Evolutionary conservation across 2,797 vertebrate species (phyloP), one percentile per base, ranked within the genome.

Genomic region (Poecilia gillii): DNA sequence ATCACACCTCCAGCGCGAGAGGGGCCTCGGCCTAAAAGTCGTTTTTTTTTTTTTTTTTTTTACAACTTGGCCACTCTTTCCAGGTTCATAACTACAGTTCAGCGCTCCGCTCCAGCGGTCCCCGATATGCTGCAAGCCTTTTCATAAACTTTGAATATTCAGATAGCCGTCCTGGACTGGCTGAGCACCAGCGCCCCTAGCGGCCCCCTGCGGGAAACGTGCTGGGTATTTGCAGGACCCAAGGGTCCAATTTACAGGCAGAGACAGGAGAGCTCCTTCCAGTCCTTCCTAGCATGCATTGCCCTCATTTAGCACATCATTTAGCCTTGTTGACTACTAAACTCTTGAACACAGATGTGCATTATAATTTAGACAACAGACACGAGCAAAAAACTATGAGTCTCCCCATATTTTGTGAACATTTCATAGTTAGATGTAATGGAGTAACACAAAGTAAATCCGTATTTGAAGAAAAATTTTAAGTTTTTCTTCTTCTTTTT

Each of bases 141-240:
- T 71, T 91, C 76, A 87, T 86, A 91, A 93, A 95, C 92, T 95
- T 94, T 90, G 74, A 81, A 85, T 83, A 87, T 91, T 91, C 16
- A 45, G 41, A 55, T 45, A 72, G 79, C 84, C 73, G 85, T 84
- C 82, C 46, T 77, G 74, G 59, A 78, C 76, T 72, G 75, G 68
- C 45, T 51, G 81, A 79, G 81, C 86, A 80, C 87, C 84, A 94
- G 94, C 94, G 90, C 94, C 91, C 85, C 91, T 51, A 39, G 91
- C 83, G 93, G 91, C 77, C 46, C 36, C 28, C 46, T 13, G 12
- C 0, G 0, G 25, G 25, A 85, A 87, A 0, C 20, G 62, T 88
- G 75, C 43, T 12, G 59, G 6, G 43, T 1, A 36, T 85, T 89
- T 75, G 80, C 76, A 83, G 64, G 81, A 72, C 91, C 87, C 91